A percentile compares a stretch with the other conserved stretches of the same genome.
These are phyloP conservation scores for Argyrosomus regius DNA, from an alignment of 2,797 vertebrate species.

Conservation along the genomic window DNA sequence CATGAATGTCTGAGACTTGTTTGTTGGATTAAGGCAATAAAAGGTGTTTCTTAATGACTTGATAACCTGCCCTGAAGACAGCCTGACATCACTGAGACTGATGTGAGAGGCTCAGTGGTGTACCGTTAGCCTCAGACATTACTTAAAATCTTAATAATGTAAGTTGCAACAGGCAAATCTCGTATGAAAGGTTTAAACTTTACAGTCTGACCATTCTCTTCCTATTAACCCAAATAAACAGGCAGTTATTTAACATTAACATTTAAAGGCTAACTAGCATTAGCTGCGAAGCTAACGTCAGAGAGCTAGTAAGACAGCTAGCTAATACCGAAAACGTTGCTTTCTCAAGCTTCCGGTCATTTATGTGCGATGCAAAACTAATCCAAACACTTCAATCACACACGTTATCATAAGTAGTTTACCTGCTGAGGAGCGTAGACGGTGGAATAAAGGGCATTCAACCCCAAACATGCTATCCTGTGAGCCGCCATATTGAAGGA, in stretches of 20 bases:
- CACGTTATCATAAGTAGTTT: not conserved
- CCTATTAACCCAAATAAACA: too few species aligned
- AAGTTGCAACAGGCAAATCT: not conserved
- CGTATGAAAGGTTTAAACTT: rapidly evolving
- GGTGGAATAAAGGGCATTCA: conserved; percentile 66
- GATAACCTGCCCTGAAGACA: not conserved
- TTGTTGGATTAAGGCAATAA: not conserved
- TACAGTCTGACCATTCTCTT: too few species aligned
- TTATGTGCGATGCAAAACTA: rapidly evolving
- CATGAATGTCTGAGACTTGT: not conserved
- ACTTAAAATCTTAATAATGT: not conserved
- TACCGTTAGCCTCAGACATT: not conserved
- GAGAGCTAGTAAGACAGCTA: not conserved
- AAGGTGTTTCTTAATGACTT: not conserved
- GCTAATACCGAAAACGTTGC: not conserved
- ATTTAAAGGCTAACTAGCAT: conserved; percentile 1
- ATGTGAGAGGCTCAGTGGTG: not conserved
- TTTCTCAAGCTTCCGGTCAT: not conserved
- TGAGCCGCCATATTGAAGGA: conserved; percentile 79
- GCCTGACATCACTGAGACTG: not conserved
- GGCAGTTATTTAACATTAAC: not conserved
- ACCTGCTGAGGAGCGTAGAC: conserved; percentile 75
- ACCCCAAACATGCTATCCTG: conserved; percentile 73
- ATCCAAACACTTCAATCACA: not conserved
- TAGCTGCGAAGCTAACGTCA: conserved; percentile 42